A percentile compares a stretch with the other conserved stretches of the same genome.
Conservation (phyloP, 2,888 invertebrate genomes). For the Philopedon plagiatum region DNA sequence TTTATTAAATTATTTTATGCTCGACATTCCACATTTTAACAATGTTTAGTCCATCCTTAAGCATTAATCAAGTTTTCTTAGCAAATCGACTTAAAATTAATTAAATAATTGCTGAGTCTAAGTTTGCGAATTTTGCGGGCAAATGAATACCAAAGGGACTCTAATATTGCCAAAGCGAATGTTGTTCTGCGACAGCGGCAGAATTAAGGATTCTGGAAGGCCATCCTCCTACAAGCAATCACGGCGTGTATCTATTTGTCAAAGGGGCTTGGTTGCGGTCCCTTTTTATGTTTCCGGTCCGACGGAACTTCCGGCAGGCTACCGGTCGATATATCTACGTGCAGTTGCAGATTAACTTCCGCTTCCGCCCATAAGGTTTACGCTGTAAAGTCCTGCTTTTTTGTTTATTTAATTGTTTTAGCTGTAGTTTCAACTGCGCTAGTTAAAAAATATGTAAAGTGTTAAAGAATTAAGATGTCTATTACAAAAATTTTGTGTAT, state of each 20-base stretch:
- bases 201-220: conserved; percentile 34
- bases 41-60: no score
- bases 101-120: conserved; percentile 3
- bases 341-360: conserved; percentile 70
- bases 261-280: conserved; percentile 62
- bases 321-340: conserved; percentile 69
- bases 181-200: conserved; percentile 22
- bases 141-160: conserved; percentile 21
- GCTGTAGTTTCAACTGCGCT: no score
- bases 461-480: no score
- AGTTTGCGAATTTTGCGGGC: conserved; percentile 21
- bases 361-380: conserved; percentile 64
- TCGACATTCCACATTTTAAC: no score
- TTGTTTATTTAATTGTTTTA: conserved; percentile 8
- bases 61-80: background rate
- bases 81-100: conserved; percentile 13
- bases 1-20: no score
- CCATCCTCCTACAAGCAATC: conserved; percentile 33
- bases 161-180: conserved; percentile 21
- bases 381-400: conserved; percentile 63
- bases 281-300: conserved; percentile 70
- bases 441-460: no score
- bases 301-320: conserved; percentile 69
- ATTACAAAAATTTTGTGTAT: no score
- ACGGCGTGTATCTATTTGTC: conserved; percentile 41